Evolutionary conservation across 2,797 vertebrate genomes (phyloP).

Genomic region (Sebastes melanostomus): DNA sequence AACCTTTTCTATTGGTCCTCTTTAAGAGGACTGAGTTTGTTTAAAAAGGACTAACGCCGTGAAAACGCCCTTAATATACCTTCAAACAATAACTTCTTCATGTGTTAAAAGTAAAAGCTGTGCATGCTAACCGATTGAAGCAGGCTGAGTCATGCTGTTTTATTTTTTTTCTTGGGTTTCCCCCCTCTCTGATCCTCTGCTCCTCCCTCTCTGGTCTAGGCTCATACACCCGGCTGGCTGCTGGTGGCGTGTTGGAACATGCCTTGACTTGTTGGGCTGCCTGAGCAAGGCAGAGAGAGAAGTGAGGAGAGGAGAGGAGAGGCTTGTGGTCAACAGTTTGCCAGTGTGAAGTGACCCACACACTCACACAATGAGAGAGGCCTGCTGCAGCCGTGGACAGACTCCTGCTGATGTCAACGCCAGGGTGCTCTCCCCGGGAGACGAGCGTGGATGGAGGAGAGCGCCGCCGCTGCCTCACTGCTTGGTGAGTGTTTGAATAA

Average conservation of each 20-base stretch:
- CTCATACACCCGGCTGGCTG: slow-evolving; percentile 71
- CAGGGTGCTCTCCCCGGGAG: slow-evolving; percentile 12
- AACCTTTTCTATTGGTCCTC: too few species aligned
- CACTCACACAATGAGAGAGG: slow-evolving; percentile 2
- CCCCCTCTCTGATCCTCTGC: slow-evolving; percentile 74
- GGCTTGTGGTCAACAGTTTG: slow-evolving; percentile 70
- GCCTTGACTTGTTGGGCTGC: slow-evolving; percentile 85
- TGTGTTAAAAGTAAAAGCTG: slow-evolving; percentile 35
- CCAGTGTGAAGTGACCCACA: slow-evolving; percentile 65
- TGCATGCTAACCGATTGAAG: slow-evolving; percentile 53
- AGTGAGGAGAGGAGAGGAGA: slow-evolving; percentile 28
- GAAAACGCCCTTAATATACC: not conserved
- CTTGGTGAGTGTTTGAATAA: slow-evolving; percentile 60
- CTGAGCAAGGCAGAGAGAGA: slow-evolving; percentile 45
- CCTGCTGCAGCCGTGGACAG: slow-evolving; percentile 39
- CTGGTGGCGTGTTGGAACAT: slow-evolving; percentile 80
- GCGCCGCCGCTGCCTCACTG: slow-evolving; percentile 10
- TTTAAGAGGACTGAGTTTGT: too few species aligned
- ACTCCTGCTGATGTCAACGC: slow-evolving; percentile 36
- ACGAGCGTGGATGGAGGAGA: slow-evolving; percentile 39
- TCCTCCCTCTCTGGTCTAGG: slow-evolving; percentile 74
- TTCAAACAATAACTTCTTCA: slow-evolving; percentile 9
- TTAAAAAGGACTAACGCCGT: too few species aligned
- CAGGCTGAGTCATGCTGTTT: slow-evolving; percentile 73
- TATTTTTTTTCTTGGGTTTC: slow-evolving; percentile 69